Evolutionary conservation across 1,140 invertebrate species (phyloP).

Genomic region (Trachelipus rathkii): DNA sequence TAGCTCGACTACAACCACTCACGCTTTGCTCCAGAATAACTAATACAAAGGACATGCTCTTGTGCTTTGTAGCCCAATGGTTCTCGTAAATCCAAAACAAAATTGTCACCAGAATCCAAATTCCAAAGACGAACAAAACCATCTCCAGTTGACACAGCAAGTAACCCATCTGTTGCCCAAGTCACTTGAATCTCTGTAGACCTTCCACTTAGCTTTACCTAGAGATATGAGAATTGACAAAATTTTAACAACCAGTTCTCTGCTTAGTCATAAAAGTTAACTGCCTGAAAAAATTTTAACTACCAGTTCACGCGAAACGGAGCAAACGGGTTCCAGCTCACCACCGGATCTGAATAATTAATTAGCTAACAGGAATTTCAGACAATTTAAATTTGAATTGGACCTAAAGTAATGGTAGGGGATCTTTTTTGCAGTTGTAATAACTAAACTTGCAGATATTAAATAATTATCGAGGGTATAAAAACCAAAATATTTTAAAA

Average conservation of each 20-base stretch:
- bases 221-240: slow-evolving; percentile 24
- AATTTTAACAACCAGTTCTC: no score
- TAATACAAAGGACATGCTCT: slow-evolving; percentile 69
- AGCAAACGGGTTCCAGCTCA: no score
- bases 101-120: slow-evolving; percentile 85
- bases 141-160: slow-evolving; percentile 74
- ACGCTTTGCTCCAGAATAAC: slow-evolving; percentile 60
- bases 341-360: no score
- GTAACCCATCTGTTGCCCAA: slow-evolving; percentile 67
- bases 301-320: no score
- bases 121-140: slow-evolving; percentile 84
- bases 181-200: slow-evolving; percentile 61
- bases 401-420: no score
- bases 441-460: no score
- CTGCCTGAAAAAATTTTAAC: no score
- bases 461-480: no score
- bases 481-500: no score
- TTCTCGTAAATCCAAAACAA: slow-evolving; percentile 63
- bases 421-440: no score
- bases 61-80: slow-evolving; percentile 46
- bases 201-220: slow-evolving; percentile 75
- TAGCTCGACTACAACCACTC: slow-evolving; percentile 17
- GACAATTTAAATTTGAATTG: no score
- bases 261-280: no score
- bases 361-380: neutral